phyloP scores from a whole-genome alignment of 1,140 invertebrate species.

The Diabrotica undecimpunctata region DNA sequence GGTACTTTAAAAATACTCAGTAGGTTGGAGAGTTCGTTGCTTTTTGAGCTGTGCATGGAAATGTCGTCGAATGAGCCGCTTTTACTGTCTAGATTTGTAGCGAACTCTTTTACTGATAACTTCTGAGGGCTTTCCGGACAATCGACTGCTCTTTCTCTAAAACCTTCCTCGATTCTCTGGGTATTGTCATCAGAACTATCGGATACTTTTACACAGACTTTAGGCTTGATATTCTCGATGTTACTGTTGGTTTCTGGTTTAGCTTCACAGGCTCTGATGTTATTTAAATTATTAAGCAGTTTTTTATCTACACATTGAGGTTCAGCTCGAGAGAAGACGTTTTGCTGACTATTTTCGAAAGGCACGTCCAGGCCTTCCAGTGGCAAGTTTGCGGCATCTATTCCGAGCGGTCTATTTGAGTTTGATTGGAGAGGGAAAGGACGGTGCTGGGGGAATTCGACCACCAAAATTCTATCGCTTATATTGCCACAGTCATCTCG shows the following conservation, averaged over 20 bases:
- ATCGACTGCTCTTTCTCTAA: conserved; percentile 42
- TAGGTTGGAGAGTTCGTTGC: conserved; percentile 45
- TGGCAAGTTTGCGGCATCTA: conserved; percentile 34
- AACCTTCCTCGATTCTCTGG: conserved; percentile 26
- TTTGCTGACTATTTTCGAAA: conserved; percentile 25
- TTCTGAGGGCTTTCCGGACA: conserved; percentile 30
- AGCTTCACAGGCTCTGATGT: conserved; percentile 39
- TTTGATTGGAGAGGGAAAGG: conserved; percentile 35
- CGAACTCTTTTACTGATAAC: neutral
- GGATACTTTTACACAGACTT: conserved; percentile 4
- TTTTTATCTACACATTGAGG: conserved; percentile 20
- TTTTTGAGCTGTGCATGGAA: conserved; percentile 54
- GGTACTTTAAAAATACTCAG: conserved; percentile 42
- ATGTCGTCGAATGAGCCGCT: conserved; percentile 51
- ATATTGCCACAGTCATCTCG: conserved; percentile 67
- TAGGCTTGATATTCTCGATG: neutral
- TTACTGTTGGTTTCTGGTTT: neutral
- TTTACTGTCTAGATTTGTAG: neutral
- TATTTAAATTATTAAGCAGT: conserved; percentile 37
- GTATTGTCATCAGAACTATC: conserved; percentile 25
- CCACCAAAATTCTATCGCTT: conserved; percentile 75
- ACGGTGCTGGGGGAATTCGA: conserved; percentile 64
- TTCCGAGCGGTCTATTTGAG: conserved; percentile 37
- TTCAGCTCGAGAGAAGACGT: conserved; percentile 21
- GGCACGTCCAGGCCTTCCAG: conserved; percentile 34